Conservation (phyloP, 2,888 invertebrate genomes). For the Noctua pronuba region DNA sequence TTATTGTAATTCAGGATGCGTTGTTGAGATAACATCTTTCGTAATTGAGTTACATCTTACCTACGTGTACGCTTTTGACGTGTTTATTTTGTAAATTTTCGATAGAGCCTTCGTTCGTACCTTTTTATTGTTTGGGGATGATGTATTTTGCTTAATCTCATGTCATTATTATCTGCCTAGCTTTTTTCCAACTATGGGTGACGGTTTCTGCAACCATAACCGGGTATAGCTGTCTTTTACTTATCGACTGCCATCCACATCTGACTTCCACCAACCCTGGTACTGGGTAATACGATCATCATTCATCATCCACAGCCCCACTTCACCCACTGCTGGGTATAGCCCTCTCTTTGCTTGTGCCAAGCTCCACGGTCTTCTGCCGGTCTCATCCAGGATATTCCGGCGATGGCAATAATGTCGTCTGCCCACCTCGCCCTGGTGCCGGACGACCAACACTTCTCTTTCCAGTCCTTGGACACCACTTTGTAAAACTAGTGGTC, state of each 20-base stretch:
- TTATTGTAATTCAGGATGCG: slow-evolving; percentile 50
- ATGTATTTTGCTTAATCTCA: not conserved
- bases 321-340: no score
- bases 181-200: not conserved
- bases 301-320: not conserved
- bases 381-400: no score
- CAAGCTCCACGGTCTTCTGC: no score
- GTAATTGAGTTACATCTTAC: slow-evolving; percentile 37
- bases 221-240: not conserved
- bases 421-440: no score
- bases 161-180: not conserved
- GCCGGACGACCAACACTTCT: no score
- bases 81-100: not conserved
- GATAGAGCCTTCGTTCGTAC: not conserved
- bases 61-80: not conserved
- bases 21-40: slow-evolving; percentile 37
- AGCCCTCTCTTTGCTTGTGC: no score
- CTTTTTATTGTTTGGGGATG: not conserved
- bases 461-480: no score
- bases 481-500: not conserved
- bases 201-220: not conserved
- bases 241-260: not conserved
- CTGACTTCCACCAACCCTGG: not conserved
- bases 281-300: not conserved
- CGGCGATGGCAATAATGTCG: no score